phyloP scores from a whole-genome alignment of 2,113 vertebrate genomes.

The Rhinogobius similis region DNA sequence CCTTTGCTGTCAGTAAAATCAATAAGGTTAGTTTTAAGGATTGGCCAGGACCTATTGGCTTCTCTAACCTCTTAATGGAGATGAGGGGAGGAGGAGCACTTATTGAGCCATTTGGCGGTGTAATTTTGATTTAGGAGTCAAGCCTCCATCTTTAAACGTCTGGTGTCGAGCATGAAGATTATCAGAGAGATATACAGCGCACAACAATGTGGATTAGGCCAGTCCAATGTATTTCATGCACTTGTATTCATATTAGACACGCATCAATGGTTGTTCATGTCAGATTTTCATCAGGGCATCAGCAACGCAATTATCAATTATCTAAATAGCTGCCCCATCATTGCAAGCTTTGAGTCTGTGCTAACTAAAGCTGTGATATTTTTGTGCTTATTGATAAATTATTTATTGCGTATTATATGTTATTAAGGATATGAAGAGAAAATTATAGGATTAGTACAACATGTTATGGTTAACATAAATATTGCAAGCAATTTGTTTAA shows the following conservation, averaged over 20 bases:
- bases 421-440: too few relatives aligned
- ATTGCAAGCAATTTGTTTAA: not conserved
- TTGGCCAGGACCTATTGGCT: slow-evolving; percentile 67
- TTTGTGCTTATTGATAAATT: too few relatives aligned
- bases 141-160: slow-evolving; percentile 27
- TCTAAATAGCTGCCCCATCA: not conserved
- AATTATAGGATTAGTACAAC: too few relatives aligned
- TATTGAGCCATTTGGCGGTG: slow-evolving; percentile 71
- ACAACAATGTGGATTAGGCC: not conserved
- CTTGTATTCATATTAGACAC: not conserved
- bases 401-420: too few relatives aligned
- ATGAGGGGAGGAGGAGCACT: slow-evolving; percentile 73
- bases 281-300: not conserved
- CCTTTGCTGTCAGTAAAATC: slow-evolving; percentile 62
- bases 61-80: slow-evolving; percentile 75
- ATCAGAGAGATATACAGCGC: slow-evolving; percentile 12
- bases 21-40: slow-evolving; percentile 65
- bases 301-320: not conserved
- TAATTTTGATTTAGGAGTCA: slow-evolving; percentile 54
- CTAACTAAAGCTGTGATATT: too few relatives aligned
- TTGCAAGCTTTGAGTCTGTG: too few relatives aligned
- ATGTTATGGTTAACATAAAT: too few relatives aligned
- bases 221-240: not conserved
- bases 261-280: not conserved
- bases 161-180: slow-evolving; percentile 1